These are phyloP conservation scores for Sitobion miscanthi DNA, from an alignment of 1,140 invertebrate species.

Conservation along the genomic window DNA sequence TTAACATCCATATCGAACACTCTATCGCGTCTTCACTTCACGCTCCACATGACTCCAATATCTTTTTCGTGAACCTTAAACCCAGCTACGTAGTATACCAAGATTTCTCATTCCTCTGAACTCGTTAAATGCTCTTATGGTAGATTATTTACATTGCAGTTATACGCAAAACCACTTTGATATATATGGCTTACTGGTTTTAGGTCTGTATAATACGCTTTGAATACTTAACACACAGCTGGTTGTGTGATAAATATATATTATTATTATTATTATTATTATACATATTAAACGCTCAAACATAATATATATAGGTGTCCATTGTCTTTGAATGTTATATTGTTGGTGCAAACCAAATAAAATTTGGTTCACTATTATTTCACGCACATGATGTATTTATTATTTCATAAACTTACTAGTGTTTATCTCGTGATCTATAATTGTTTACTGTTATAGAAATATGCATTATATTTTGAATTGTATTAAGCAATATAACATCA, in stretches of 20 bases:
- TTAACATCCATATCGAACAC: neutral
- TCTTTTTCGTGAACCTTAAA: neutral
- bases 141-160: slow-evolving; percentile 2
- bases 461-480: neutral
- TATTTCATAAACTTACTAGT: neutral
- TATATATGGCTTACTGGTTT: neutral
- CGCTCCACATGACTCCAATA: neutral
- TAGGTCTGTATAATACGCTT: neutral
- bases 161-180: neutral
- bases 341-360: neutral
- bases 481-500: neutral
- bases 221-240: neutral
- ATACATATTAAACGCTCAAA: neutral
- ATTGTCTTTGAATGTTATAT: neutral
- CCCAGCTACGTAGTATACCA: neutral
- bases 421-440: neutral
- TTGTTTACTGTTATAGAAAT: neutral
- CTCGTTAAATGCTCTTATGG: neutral
- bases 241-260: neutral
- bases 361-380: neutral
- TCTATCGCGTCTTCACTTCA: neutral
- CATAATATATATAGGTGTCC: neutral
- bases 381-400: neutral
- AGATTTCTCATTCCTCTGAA: neutral
- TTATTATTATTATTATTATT: neutral